Evolutionary conservation across 2,888 invertebrate genomes (phyloP), one percentile per base, ranked within the genome.

Genomic region (Drosophila helvetica): DNA sequence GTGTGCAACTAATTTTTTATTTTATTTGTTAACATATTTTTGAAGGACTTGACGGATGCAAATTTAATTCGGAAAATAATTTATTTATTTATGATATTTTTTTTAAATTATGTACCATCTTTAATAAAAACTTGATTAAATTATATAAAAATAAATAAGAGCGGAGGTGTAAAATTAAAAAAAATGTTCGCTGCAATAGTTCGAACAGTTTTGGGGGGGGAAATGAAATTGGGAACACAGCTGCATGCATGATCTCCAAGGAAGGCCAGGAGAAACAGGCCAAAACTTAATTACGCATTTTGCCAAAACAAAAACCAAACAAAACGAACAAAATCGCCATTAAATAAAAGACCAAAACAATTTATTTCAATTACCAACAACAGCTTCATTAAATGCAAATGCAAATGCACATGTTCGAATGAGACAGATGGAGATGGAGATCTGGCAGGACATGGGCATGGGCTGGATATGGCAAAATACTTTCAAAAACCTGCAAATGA

Each of bases 251-350:
- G 15, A 15, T 15, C 38, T 38, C 1, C 15, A 15, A 2, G 38
- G 6, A 38, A n/a, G 43, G 50, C 67, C 30, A 48, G 25, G 19
- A 18, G 50, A 47, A 53, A 59, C 52, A 53, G 19, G 27, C 60
- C 65, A 67, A 68, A 64, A 69, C 67, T 77, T 77, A 77, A 82
- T 80, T 77, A 74, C 79, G 80, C 75, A 77, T 78, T 83, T 80
- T 79, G 43, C 48, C 71, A 33, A 47, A 50, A 15, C 25, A 71
- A 73, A 68, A 59, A n/a, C n/a, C 59, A 59, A 69, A 68, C 70
- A 69, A 60, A 71, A 38, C 38, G 15, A n/a, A 27, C 8, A 27
- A 27, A 27, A 38, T 61, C 69, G 52, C 33, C 43, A 53, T 70
- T 71, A 69, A 77, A 51, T 50, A 51, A 62, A 79, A 72, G 77